Conservation (phyloP, 2,113 vertebrate genomes). For the Neomonachus schauinslandi region DNA sequence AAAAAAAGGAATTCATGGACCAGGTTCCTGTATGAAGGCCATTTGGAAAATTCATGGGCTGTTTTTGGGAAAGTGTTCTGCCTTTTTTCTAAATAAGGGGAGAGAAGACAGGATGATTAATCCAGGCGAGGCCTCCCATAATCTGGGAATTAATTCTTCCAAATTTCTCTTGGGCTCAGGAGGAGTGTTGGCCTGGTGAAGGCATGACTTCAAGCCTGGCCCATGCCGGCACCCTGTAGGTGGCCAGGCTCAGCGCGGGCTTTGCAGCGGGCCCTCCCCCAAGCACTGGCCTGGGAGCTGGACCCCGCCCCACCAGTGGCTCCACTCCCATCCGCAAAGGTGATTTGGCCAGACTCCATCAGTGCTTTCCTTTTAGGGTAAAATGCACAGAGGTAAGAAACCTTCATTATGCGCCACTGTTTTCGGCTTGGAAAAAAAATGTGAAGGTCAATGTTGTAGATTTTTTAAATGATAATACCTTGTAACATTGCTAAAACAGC, state of each 20-base stretch:
- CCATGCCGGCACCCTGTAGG: not conserved
- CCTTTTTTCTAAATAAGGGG: constrained; percentile 25
- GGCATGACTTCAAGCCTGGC: not conserved
- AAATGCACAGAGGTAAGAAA: not conserved
- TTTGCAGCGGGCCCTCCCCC: accelerated
- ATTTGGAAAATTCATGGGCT: constrained; percentile 42
- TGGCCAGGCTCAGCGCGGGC: not conserved
- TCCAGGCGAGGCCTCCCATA: not conserved
- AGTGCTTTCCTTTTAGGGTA: not conserved
- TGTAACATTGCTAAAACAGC: not conserved
- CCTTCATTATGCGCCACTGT: not conserved
- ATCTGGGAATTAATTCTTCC: not conserved
- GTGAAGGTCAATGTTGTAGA: not conserved
- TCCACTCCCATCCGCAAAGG: not conserved
- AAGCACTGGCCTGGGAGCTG: accelerated
- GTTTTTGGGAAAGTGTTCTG: not conserved
- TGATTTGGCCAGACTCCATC: not conserved
- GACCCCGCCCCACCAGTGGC: accelerated
- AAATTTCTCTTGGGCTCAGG: not conserved
- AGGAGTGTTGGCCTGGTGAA: not conserved
- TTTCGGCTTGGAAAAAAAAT: not conserved
- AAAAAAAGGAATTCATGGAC: not conserved
- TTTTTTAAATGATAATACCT: not conserved
- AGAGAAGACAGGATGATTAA: not conserved
- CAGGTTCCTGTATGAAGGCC: not conserved